These are phyloP conservation scores for Aradus depressus DNA, from an alignment of 2,888 invertebrate genomes.

Conservation along the genomic window DNA sequence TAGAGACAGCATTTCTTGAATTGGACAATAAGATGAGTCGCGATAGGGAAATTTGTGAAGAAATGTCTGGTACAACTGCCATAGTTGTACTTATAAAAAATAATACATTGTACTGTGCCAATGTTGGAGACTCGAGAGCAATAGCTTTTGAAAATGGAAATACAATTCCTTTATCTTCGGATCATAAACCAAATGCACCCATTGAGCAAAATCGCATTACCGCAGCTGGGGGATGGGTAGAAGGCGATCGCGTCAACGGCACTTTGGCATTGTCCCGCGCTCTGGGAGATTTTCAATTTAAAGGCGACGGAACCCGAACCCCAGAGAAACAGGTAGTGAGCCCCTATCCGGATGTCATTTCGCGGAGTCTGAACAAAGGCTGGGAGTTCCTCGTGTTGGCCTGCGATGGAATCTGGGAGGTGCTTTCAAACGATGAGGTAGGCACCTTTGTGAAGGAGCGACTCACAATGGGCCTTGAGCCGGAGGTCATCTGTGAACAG, in stretches of 20 bases:
- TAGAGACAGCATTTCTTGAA: slow-evolving; percentile 62
- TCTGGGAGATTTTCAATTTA: slow-evolving; percentile 23
- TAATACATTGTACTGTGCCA: slow-evolving; percentile 69
- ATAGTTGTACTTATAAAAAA: slow-evolving; percentile 76
- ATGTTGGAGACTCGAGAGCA: slow-evolving; percentile 24
- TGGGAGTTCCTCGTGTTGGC: slow-evolving; percentile 96
- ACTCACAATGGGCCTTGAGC: slow-evolving; percentile 68
- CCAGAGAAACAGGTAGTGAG: slow-evolving; percentile 61
- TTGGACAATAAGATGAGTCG: slow-evolving; percentile 86
- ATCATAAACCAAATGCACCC: slow-evolving; percentile 22
- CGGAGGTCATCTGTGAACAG: slow-evolving; percentile 89
- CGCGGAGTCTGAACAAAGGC: slow-evolving; percentile 66
- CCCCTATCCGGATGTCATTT: slow-evolving; percentile 74
- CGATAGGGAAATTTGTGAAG: slow-evolving; percentile 77
- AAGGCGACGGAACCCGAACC: slow-evolving; percentile 9
- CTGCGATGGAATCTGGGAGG: slow-evolving; percentile 99
- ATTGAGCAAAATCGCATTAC: slow-evolving; percentile 17
- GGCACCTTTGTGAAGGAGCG: slow-evolving; percentile 75
- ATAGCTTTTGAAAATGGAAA: slow-evolving; percentile 16
- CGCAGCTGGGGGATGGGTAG: slow-evolving; percentile 24
- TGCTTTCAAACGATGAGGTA: slow-evolving; percentile 88
- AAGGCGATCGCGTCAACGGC: slow-evolving; percentile 23
- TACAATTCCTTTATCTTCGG: slow-evolving; percentile 19
- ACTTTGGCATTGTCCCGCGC: slow-evolving; percentile 23
- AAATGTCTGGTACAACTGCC: slow-evolving; percentile 91